Base-by-base conservation (phyloP, 64 coral and sea anemone species). In the Pocillopora verrucosa region DNA sequence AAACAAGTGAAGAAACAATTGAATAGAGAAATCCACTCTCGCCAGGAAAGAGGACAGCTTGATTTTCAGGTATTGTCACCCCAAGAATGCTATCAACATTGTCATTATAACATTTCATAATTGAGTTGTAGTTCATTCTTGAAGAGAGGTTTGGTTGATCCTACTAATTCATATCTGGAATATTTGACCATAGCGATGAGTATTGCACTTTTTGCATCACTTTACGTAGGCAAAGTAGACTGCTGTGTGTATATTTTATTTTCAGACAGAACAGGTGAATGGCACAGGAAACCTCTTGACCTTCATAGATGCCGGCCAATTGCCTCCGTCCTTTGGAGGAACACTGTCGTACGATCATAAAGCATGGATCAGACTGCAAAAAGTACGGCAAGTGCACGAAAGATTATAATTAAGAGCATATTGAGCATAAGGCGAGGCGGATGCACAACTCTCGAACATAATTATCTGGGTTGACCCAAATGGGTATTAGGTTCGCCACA, bases 291-390 rank as follows among this genome's bases (percentile, higher is more conserved):
- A 96, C 72, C 85, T 96, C 25, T 84, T 92, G 61, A 96, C 83
- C 12, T 87, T 93, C 57, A 91, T 96, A 60, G 91, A 96, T 12
- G 38, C 91, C 38, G 83, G 69, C 56, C 84, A 93, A 89, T 81
- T 96, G 77, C 73, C 87, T 19, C 34, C 76, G 34, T 88, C 69
- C 25, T 91, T 91, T 73, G 95, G 95, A 72, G 95, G 95, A 35
- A 61, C 84, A 11, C 87, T 96, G 24, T 34, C 75, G 6, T 96
- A 96, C 79, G 89, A 93, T 63, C 95, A 93, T 63, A 93, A 65
- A 64, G 91, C 95, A 57, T 96, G 95, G 95, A 88, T 96, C 76
- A 83, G n/a, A 22, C 63, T 96, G 34, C 95, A 96, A 80, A 96
- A 90, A 91, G 95, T 96, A 81, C 45, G 14, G 77, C 11, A 38